A percentile compares a stretch with the other conserved stretches of the same genome.
These are phyloP conservation scores for Corythoichthys haematopterus DNA, from an alignment of 2,113 vertebrate genomes.

Conservation along the genomic window DNA sequence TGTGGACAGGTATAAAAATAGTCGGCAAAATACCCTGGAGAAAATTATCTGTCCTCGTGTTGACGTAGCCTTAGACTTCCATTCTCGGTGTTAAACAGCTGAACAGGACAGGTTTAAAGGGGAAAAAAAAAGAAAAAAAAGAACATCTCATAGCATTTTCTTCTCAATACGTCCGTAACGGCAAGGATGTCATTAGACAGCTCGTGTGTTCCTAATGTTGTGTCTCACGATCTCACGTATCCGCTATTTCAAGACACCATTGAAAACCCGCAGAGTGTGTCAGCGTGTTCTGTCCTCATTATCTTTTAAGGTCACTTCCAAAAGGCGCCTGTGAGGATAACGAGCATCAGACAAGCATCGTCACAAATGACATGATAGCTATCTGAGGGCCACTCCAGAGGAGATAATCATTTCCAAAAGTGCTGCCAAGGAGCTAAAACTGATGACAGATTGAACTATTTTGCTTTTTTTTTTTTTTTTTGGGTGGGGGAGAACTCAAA, in stretches of 20 bases:
- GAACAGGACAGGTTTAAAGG: too few relatives aligned
- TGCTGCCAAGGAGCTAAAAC: conserved; percentile 42
- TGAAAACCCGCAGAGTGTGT: conserved; percentile 3
- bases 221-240: not conserved
- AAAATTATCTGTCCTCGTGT: too few relatives aligned
- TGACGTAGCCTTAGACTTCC: too few relatives aligned
- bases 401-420: conserved; percentile 47
- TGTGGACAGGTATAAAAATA: too few relatives aligned
- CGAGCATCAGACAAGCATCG: conserved; percentile 37
- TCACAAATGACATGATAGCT: conserved; percentile 51
- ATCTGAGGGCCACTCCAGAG: conserved; percentile 33
- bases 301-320: conserved; percentile 41
- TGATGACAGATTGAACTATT: conserved; percentile 37
- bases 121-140: not conserved
- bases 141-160: not conserved
- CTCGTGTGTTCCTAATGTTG: not conserved
- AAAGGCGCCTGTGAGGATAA: conserved; percentile 48
- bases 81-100: too few relatives aligned
- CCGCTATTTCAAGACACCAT: not conserved
- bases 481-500: conserved; percentile 9
- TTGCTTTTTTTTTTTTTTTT: conserved; percentile 18
- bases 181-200: not conserved
- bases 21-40: too few relatives aligned
- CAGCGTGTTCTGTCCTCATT: conserved; percentile 15
- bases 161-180: not conserved